These are phyloP conservation scores for Delphinus delphis DNA, from an alignment of 2,113 vertebrate species.

Conservation along the genomic window DNA sequence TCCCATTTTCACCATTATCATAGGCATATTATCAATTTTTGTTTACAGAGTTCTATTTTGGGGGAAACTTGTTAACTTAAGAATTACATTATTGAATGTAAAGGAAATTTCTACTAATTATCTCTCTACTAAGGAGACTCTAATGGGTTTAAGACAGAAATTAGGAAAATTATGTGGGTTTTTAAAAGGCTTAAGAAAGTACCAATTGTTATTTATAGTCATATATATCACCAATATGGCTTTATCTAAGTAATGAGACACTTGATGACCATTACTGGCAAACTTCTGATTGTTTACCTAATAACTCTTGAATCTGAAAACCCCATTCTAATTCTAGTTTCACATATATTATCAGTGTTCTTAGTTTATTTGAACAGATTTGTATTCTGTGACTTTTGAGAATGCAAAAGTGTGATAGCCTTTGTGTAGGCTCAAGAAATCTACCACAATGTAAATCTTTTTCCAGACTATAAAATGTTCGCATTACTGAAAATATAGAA, in stretches of 20 bases:
- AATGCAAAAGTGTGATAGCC: neutral
- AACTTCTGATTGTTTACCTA: neutral
- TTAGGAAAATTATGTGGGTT: neutral
- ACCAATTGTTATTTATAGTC: neutral
- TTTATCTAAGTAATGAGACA: neutral
- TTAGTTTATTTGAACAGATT: neutral
- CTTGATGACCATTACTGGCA: constrained; percentile 14
- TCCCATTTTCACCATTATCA: neutral
- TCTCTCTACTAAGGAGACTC: neutral
- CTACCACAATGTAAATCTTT: constrained; percentile 1
- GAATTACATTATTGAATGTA: constrained; percentile 11
- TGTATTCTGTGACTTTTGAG: constrained; percentile 45
- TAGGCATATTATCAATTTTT: neutral
- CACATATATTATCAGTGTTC: neutral
- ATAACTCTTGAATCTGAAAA: constrained; percentile 37
- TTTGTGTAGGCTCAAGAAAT: neutral
- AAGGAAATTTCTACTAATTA: constrained; percentile 31
- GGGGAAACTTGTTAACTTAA: neutral
- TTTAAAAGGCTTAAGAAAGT: constrained; percentile 13
- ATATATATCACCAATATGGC: neutral
- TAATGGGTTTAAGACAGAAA: neutral
- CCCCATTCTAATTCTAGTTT: neutral
- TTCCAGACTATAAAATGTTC: neutral
- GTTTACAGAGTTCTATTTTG: neutral
- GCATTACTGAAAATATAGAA: neutral